Evolutionary conservation across 2,113 vertebrate species (phyloP).

Genomic region (Pangasianodon hypophthalmus): DNA sequence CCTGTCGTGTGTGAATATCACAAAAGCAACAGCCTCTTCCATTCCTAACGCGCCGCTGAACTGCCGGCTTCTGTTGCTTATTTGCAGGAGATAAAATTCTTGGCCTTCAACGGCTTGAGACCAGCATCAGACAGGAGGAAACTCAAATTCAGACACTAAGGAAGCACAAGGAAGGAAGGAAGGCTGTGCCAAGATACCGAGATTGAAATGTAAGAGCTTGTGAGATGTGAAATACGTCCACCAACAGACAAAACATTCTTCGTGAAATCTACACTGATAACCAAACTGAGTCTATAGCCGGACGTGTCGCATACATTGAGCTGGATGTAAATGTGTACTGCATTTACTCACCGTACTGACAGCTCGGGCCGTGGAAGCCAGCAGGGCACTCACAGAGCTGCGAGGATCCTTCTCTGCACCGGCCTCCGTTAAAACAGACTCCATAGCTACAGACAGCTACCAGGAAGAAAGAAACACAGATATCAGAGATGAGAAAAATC

Average conservation of each 20-base stretch:
- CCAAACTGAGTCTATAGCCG: neutral
- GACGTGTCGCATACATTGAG: neutral
- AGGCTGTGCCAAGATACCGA: slow-evolving; percentile 33
- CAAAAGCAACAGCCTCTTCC: slow-evolving; percentile 68
- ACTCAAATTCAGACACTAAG: slow-evolving; percentile 22
- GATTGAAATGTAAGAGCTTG: neutral
- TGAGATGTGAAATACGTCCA: neutral
- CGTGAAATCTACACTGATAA: neutral
- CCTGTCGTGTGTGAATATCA: slow-evolving; percentile 75
- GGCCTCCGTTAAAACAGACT: slow-evolving; percentile 80
- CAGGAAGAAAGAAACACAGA: slow-evolving; percentile 37
- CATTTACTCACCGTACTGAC: slow-evolving; percentile 79
- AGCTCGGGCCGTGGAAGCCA: slow-evolving; percentile 83
- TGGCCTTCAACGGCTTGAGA: slow-evolving; percentile 43
- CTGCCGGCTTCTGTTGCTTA: slow-evolving; percentile 62
- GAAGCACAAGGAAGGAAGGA: slow-evolving; percentile 13
- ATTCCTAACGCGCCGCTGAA: slow-evolving; percentile 53
- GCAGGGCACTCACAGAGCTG: slow-evolving; percentile 78
- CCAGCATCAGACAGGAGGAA: slow-evolving; percentile 59
- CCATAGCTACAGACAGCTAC: slow-evolving; percentile 73
- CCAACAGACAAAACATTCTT: neutral
- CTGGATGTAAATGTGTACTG: neutral
- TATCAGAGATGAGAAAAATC: slow-evolving; percentile 55
- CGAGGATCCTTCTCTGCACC: slow-evolving; percentile 69
- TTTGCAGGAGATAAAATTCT: slow-evolving; percentile 68